Conservation (phyloP, 2,888 invertebrate species). For the Leptarthrus brevirostris region DNA sequence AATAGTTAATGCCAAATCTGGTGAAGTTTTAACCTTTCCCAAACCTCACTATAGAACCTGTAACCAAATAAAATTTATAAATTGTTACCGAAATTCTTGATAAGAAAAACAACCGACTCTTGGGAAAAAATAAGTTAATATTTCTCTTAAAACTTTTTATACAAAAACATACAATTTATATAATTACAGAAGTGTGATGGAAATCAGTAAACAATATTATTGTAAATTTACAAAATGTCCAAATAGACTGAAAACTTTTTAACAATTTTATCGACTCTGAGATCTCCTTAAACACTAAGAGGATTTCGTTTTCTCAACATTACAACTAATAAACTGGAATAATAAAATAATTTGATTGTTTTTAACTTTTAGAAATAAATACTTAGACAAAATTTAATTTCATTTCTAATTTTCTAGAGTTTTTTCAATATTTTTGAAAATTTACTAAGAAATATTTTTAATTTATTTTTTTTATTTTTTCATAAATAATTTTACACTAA, state of each 20-base stretch:
- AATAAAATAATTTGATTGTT: background rate
- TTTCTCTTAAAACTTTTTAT: constrained; percentile 8
- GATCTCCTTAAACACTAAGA: constrained; percentile 18
- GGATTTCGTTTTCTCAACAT: background rate
- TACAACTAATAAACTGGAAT: background rate
- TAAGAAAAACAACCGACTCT: background rate
- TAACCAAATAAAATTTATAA: too few relatives aligned
- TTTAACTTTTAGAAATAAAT: constrained; percentile 26
- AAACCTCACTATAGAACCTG: too few relatives aligned
- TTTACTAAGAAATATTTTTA: background rate
- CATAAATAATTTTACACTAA: constrained; percentile 1
- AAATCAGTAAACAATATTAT: constrained; percentile 16
- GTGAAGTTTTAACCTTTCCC: too few relatives aligned
- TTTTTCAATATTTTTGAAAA: background rate
- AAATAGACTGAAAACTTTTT: background rate
- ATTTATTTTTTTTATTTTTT: background rate
- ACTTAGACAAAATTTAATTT: constrained; percentile 6
- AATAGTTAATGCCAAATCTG: too few relatives aligned
- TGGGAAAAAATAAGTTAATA: constrained; percentile 24
- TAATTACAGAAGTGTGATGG: constrained; percentile 10
- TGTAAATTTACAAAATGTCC: constrained; percentile 18
- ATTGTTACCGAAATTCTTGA: too few relatives aligned
- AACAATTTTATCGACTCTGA: constrained; percentile 26
- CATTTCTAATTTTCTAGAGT: background rate
- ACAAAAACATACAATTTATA: constrained; percentile 9